Conservation (phyloP, 2,113 vertebrate species). For the Gila orcuttii region DNA sequence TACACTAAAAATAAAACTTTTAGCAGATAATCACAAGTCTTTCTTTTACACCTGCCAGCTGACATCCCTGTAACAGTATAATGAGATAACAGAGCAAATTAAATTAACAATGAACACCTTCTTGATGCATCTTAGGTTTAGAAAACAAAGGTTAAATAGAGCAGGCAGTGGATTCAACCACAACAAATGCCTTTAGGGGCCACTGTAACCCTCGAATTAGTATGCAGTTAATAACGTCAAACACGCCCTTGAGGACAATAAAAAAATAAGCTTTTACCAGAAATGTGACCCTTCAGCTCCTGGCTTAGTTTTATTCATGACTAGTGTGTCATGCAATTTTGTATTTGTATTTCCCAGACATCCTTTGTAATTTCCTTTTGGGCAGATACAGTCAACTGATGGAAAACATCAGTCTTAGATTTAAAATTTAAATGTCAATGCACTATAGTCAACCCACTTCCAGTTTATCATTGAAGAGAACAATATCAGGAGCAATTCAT, state of each 20-base stretch:
- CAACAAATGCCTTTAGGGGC: not conserved
- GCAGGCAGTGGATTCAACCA: not conserved
- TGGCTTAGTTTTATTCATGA: not conserved
- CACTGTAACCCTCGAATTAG: not conserved
- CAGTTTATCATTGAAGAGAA: constrained; percentile 64
- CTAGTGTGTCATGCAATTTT: not conserved
- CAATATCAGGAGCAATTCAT: constrained; percentile 59
- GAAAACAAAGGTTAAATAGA: not conserved
- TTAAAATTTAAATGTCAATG: constrained; percentile 54
- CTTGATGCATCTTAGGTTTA: not conserved
- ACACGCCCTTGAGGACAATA: not conserved
- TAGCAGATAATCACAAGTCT: too few relatives aligned
- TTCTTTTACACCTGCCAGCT: not conserved
- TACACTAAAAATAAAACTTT: too few relatives aligned
- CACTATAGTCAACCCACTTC: constrained; percentile 47
- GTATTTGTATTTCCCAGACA: constrained; percentile 43
- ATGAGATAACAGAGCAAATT: not conserved
- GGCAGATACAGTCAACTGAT: constrained; percentile 39
- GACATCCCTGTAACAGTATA: not conserved
- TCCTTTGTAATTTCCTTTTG: constrained; percentile 53
- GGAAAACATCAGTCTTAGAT: constrained; percentile 56
- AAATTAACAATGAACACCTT: not conserved
- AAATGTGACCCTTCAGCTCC: not conserved
- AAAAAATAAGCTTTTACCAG: not conserved
- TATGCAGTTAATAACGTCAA: not conserved